Conservation (phyloP, 2,888 invertebrate genomes). For the Epinotia brunnichana region DNA sequence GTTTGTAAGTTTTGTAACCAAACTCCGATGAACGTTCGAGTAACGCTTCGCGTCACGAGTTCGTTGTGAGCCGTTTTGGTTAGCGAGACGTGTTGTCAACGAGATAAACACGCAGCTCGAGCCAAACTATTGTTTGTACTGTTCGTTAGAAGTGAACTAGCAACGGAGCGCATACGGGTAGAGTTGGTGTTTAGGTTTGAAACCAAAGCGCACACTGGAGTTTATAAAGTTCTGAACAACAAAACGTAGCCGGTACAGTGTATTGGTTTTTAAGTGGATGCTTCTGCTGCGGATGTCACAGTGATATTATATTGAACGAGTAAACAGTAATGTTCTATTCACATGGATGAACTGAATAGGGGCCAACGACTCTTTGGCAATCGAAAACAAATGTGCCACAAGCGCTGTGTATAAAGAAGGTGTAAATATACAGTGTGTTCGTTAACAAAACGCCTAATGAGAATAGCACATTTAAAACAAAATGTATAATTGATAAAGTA, state of each 20-base stretch:
- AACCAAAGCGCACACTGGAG: constrained; percentile 2
- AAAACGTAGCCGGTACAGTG: constrained; percentile 5
- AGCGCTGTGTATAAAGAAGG: constrained; percentile 44
- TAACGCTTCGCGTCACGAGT: constrained; percentile 55
- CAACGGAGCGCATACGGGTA: constrained; percentile 25
- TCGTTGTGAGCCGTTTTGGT: constrained; percentile 63
- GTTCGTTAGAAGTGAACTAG: constrained; percentile 53
- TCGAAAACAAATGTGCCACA: constrained; percentile 57
- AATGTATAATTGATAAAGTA: constrained; percentile 35
- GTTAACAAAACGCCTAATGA: constrained; percentile 44
- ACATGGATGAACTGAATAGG: constrained; percentile 53
- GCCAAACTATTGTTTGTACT: constrained; percentile 60
- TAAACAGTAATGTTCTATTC: constrained; percentile 60
- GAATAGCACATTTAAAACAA: constrained; percentile 1
- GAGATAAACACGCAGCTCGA: constrained; percentile 62
- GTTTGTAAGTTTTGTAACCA: constrained; percentile 56
- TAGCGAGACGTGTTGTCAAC: constrained; percentile 71
- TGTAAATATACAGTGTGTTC: constrained; percentile 48
- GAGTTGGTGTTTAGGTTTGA: constrained; percentile 9
- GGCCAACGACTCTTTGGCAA: constrained; percentile 63
- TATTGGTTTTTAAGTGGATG: constrained; percentile 9
- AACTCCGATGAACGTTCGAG: constrained; percentile 58
- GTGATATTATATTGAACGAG: constrained; percentile 58
- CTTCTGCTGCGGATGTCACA: constrained; percentile 52
- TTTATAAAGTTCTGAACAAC: not conserved